phyloP scores from a whole-genome alignment of 2,113 vertebrate species.

The Odontophorus gujanensis region DNA sequence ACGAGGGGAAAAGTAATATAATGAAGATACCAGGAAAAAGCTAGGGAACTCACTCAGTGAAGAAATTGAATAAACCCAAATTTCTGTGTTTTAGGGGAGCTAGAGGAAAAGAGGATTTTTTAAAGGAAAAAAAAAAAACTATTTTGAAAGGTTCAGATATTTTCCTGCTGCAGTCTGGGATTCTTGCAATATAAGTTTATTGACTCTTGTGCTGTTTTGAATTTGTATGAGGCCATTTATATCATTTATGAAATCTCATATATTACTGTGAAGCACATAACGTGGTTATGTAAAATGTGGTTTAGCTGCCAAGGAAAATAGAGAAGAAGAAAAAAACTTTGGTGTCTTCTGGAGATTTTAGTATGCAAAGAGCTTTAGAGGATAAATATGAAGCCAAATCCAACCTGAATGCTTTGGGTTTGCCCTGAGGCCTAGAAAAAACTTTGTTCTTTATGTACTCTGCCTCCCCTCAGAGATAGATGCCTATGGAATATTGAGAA shows the following conservation, averaged over 20 bases:
- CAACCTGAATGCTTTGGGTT: slow-evolving; percentile 44
- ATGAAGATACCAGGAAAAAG: neutral
- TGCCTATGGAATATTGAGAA: slow-evolving; percentile 41
- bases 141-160: slow-evolving; percentile 33
- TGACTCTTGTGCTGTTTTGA: slow-evolving; percentile 66
- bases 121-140: neutral
- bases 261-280: slow-evolving; percentile 64
- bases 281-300: slow-evolving; percentile 48
- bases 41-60: neutral
- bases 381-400: slow-evolving; percentile 38
- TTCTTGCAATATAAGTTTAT: slow-evolving; percentile 51
- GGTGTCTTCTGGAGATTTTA: slow-evolving; percentile 55
- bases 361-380: slow-evolving; percentile 42
- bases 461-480: slow-evolving; percentile 2
- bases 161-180: slow-evolving; percentile 33
- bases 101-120: neutral
- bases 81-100: neutral
- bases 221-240: slow-evolving; percentile 71
- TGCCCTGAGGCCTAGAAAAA: slow-evolving; percentile 68
- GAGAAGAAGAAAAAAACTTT: neutral
- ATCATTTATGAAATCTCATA: slow-evolving; percentile 68
- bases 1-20: neutral
- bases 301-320: slow-evolving; percentile 60
- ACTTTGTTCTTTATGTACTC: slow-evolving; percentile 40
- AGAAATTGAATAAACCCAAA: slow-evolving; percentile 4